Conservation (phyloP, 2,888 invertebrate genomes). For the Uloborus plumipes region DNA sequence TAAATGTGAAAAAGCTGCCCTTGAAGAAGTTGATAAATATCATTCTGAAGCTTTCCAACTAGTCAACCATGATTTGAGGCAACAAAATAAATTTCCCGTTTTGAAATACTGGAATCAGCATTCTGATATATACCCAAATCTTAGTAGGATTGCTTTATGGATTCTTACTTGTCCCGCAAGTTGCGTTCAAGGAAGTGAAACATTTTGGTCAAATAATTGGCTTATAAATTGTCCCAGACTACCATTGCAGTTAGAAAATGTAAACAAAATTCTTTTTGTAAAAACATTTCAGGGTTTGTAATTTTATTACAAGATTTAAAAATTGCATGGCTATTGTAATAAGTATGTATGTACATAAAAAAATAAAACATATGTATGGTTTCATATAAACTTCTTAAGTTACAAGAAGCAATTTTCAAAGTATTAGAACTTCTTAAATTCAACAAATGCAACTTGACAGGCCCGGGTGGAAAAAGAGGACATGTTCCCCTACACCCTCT, state of each 20-base stretch:
- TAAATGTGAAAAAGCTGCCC: conserved; percentile 48
- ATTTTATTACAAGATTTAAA: not conserved
- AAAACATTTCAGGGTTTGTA: conserved; percentile 44
- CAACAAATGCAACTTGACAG: no score
- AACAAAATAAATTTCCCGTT: conserved; percentile 24
- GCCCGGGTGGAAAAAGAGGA: no score
- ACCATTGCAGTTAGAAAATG: conserved; percentile 42
- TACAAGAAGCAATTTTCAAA: no score
- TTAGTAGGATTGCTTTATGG: conserved; percentile 47
- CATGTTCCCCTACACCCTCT: no score
- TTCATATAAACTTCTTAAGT: no score
- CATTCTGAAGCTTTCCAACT: conserved; percentile 25
- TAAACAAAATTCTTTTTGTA: conserved; percentile 53
- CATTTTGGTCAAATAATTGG: conserved; percentile 49
- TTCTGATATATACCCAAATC: conserved; percentile 39
- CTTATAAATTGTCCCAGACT: conserved; percentile 43
- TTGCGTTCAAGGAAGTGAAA: conserved; percentile 26
- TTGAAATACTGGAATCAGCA: conserved; percentile 49
- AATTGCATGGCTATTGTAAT: no score
- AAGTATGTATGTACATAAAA: no score
- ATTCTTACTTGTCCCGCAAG: conserved; percentile 51
- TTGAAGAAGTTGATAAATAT: conserved; percentile 47
- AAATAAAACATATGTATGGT: no score
- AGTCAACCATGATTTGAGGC: conserved; percentile 6
- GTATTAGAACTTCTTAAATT: no score